Evolutionary conservation across 2,888 invertebrate species (phyloP), one percentile per base, ranked within the genome.

Genomic region (Polia nebulosa): DNA sequence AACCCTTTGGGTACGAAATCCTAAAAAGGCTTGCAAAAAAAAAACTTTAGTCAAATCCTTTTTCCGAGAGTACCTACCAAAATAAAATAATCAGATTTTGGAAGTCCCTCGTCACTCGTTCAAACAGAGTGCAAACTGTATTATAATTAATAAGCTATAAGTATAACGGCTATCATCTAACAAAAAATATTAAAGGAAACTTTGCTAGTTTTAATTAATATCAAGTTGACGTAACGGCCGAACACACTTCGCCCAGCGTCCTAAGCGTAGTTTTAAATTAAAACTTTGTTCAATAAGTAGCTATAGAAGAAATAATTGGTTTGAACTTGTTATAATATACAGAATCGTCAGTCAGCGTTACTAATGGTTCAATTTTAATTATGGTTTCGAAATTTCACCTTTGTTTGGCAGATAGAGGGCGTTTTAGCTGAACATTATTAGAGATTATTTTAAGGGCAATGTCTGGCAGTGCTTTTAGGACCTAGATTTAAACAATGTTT

Each of bases 231-330:
- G 76, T 63, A 64, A 72, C 64, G 62, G 27, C 60, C 34, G 57
- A 75, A 75, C 71, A 62, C 52, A 60, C 68, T 64, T 53, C 22
- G 70, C 59, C 61, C 56, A 39, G 29, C 39, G 53, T 77, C 74
- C 79, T 78, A 59, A 63, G 58, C 76, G 60, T 76, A 70, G 66
- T 82, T 84, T 77, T 71, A 76, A 82, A 76, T 84, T 84, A 74
- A 84, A 83, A 81, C 68, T 84, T 80, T 36, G 55, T 52, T 66
- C 59, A 58, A 70, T 78, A 75, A 77, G 68, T 67, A 83, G 76
- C 76, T 79, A 72, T 60, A 52, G 65, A 77, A 82, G 76, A 82
- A 80, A 77, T 80, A 83, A 84, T 81, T 80, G 72, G 70, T 62
- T 34, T 59, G 39, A 73, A 80, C 53, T 78, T 69, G 51, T 77